These are phyloP conservation scores for Tigriopus japonicus DNA, from an alignment of 1,140 invertebrate species.

Conservation along the genomic window DNA sequence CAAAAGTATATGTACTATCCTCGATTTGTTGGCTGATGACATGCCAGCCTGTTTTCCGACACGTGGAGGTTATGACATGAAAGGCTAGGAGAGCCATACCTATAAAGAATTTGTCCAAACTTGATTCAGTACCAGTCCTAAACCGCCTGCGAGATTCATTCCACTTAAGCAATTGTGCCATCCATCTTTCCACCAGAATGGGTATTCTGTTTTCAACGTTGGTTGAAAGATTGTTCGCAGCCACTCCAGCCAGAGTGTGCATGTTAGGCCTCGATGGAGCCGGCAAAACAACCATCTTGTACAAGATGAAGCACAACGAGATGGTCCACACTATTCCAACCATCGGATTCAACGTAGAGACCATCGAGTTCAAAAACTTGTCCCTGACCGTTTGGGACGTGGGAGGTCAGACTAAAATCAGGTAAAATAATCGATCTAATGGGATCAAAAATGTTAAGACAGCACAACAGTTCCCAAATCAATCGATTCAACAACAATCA, in stretches of 20 bases:
- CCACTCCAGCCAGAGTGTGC: not conserved
- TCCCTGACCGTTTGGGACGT: conserved; percentile 32
- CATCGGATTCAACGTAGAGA: conserved; percentile 29
- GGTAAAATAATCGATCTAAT: conserved; percentile 22
- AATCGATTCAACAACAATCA: too few relatives aligned
- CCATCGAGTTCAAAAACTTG: conserved; percentile 25
- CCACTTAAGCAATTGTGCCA: too few relatives aligned
- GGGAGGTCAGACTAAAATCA: conserved; percentile 24
- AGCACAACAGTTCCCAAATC: too few relatives aligned
- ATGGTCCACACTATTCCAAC: conserved; percentile 43
- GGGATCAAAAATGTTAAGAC: conserved; percentile 45
- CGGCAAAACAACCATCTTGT: conserved; percentile 41
- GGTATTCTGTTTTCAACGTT: not conserved
- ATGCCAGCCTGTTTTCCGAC: too few relatives aligned
- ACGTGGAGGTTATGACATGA: too few relatives aligned
- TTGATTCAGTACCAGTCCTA: too few relatives aligned
- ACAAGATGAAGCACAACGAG: conserved; percentile 40
- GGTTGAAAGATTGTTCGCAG: not conserved
- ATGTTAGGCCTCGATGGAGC: conserved; percentile 36
- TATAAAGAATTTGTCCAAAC: too few relatives aligned
- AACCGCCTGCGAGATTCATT: too few relatives aligned
- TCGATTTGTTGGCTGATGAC: too few relatives aligned
- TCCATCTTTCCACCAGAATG: not conserved
- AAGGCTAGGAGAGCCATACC: too few relatives aligned
- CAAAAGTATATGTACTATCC: too few relatives aligned